These are phyloP conservation scores for Polydrusus cervinus DNA, from an alignment of 2,888 invertebrate species.

Conservation along the genomic window DNA sequence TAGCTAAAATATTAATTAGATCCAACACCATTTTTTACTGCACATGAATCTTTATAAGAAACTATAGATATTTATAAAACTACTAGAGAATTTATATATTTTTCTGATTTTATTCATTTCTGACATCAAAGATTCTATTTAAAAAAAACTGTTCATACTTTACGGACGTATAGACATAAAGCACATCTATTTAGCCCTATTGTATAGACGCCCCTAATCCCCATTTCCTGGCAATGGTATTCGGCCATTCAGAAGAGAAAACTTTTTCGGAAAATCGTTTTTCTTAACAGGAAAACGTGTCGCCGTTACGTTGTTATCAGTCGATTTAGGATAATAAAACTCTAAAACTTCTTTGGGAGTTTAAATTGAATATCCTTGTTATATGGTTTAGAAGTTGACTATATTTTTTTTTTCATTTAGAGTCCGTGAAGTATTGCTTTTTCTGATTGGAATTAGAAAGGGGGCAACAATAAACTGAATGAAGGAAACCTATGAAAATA, in stretches of 20 bases:
- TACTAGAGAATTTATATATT: too few relatives aligned
- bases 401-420: constrained; percentile 30
- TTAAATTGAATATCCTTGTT: constrained; percentile 43
- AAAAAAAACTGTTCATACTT: constrained; percentile 25
- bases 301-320: constrained; percentile 44
- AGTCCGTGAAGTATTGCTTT: constrained; percentile 21
- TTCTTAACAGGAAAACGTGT: constrained; percentile 45
- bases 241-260: constrained; percentile 32
- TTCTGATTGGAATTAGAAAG: not conserved
- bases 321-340: constrained; percentile 46
- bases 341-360: constrained; percentile 43
- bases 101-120: too few relatives aligned
- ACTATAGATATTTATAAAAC: too few relatives aligned
- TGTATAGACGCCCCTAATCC: constrained; percentile 43
- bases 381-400: constrained; percentile 31
- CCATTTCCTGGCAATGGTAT: constrained; percentile 19
- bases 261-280: constrained; percentile 48
- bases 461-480: too few relatives aligned
- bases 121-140: not conserved
- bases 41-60: too few relatives aligned
- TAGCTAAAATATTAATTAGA: too few relatives aligned
- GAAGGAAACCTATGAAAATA: too few relatives aligned
- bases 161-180: constrained; percentile 20
- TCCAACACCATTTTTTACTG: too few relatives aligned
- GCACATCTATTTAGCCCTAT: constrained; percentile 36